Evolutionary conservation across 2,797 vertebrate genomes (phyloP).

Genomic region (Cyprinodon diabolis): DNA sequence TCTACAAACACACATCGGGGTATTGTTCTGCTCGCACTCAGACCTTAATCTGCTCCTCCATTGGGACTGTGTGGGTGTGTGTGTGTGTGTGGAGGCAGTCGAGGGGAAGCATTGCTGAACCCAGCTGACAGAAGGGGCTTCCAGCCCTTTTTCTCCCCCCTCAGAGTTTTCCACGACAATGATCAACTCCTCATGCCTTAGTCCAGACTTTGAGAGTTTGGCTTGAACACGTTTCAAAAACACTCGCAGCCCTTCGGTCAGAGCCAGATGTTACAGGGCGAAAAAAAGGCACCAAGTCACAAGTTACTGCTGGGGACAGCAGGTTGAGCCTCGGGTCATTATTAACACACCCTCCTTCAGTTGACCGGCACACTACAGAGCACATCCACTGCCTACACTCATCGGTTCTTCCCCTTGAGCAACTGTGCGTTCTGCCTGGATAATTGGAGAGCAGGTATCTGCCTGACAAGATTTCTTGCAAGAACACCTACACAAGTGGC

Average conservation of each 20-base stretch:
- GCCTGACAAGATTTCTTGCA: slow-evolving; percentile 85
- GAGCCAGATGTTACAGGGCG: slow-evolving; percentile 77
- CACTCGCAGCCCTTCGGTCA: slow-evolving; percentile 66
- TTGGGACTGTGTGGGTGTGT: slow-evolving; percentile 60
- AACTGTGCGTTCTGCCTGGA: slow-evolving; percentile 55
- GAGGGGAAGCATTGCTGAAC: slow-evolving; percentile 71
- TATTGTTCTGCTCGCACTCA: slow-evolving; percentile 83
- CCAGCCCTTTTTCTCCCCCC: slow-evolving; percentile 66
- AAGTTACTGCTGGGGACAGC: slow-evolving; percentile 79
- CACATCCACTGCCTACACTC: slow-evolving; percentile 47
- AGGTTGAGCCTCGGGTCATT: slow-evolving; percentile 81
- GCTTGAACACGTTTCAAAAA: slow-evolving; percentile 63
- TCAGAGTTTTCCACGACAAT: slow-evolving; percentile 76
- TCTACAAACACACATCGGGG: slow-evolving; percentile 79
- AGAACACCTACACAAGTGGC: slow-evolving; percentile 77
- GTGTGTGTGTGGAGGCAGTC: slow-evolving; percentile 59
- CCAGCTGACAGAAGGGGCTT: slow-evolving; percentile 81
- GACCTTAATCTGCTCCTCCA: slow-evolving; percentile 80
- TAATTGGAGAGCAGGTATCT: slow-evolving; percentile 82
- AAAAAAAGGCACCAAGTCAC: slow-evolving; percentile 78
- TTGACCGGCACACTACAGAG: slow-evolving; percentile 40
- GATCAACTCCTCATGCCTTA: slow-evolving; percentile 77
- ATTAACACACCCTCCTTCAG: slow-evolving; percentile 65
- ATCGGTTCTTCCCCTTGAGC: slow-evolving; percentile 65
- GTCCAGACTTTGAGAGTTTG: slow-evolving; percentile 64